phyloP scores from a whole-genome alignment of 2,888 invertebrate species.

The Polydesmus complanatus region DNA sequence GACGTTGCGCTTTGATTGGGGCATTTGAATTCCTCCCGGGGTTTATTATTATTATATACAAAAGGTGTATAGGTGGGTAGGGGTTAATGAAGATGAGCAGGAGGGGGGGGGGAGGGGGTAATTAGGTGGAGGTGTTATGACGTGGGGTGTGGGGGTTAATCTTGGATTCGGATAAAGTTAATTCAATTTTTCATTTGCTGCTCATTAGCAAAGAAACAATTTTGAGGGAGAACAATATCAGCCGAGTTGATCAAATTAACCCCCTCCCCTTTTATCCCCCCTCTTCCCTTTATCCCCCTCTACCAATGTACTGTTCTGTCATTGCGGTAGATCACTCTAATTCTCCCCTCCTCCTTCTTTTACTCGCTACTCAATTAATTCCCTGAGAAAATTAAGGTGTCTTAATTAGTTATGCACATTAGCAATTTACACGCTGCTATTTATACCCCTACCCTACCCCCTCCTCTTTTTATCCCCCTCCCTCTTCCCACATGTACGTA shows the following conservation, averaged over 20 bases:
- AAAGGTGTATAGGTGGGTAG: no score
- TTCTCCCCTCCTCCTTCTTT: background rate
- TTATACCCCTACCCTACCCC: background rate
- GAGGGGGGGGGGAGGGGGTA: no score
- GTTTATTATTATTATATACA: no score
- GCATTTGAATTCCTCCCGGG: no score
- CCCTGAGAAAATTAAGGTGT: background rate
- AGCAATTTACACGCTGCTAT: background rate
- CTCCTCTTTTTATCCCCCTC: no score
- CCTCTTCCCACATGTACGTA: no score
- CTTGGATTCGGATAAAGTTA: conserved; percentile 5
- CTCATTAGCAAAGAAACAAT: conserved; percentile 10
- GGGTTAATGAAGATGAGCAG: no score
- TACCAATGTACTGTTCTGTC: background rate
- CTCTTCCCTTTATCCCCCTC: background rate
- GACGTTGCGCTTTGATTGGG: no score
- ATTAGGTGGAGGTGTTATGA: no score
- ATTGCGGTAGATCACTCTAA: background rate
- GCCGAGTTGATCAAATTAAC: background rate
- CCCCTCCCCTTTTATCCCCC: background rate
- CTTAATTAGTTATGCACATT: background rate
- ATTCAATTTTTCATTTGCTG: conserved; percentile 13
- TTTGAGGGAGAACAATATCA: background rate
- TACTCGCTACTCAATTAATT: background rate
- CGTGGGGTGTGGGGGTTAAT: conserved; percentile 6